Percentiles rank a stretch among this genome's conserved stretches.
These are phyloP conservation scores for Colostygia pectinataria DNA, from an alignment of 2,888 invertebrate species.

Conservation along the genomic window DNA sequence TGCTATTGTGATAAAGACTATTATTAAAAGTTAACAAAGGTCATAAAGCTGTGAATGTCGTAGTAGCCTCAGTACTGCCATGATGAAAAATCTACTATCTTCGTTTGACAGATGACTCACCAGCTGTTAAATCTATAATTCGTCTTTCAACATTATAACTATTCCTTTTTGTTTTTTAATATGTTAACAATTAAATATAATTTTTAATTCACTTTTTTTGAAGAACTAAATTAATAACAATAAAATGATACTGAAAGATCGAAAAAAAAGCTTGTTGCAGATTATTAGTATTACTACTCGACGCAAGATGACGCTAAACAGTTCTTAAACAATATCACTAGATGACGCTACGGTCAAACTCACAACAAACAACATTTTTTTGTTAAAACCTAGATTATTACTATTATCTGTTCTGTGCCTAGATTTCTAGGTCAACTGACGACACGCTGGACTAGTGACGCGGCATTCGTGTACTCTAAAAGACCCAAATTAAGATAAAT, in stretches of 20 bases:
- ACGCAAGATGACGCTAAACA: conserved; percentile 37
- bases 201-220: no score
- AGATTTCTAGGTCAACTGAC: conserved; percentile 20
- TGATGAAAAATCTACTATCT: conserved; percentile 32
- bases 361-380: not conserved
- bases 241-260: no score
- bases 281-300: conserved; percentile 30
- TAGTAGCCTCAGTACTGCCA: conserved; percentile 49
- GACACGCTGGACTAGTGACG: conserved; percentile 15
- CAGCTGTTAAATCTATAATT: conserved; percentile 38
- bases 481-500: conserved; percentile 22
- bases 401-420: no score
- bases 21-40: conserved; percentile 42
- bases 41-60: conserved; percentile 51
- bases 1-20: conserved; percentile 49
- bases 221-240: no score
- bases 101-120: conserved; percentile 28
- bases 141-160: conserved; percentile 3
- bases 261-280: no score
- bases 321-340: conserved; percentile 1
- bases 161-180: not conserved
- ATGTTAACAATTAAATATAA: not conserved
- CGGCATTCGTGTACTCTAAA: conserved; percentile 7
- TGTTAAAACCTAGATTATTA: conserved; percentile 22
- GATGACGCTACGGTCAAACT: conserved; percentile 21